Evolutionary conservation across 2,888 invertebrate genomes (phyloP).

Genomic region (Napeogenes inachia): DNA sequence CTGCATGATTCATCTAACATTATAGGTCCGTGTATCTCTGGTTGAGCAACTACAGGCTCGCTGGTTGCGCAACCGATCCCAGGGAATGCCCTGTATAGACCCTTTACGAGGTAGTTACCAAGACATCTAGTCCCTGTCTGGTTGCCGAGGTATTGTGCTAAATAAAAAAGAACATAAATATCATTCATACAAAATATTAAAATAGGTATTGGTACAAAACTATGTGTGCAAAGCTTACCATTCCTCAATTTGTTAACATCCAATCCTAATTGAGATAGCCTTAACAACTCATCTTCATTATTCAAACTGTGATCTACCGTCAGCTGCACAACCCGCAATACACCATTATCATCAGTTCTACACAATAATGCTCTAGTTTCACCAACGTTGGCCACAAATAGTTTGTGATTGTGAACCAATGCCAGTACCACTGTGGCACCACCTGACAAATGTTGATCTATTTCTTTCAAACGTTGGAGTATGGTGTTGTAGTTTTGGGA

Average conservation of each 20-base stretch:
- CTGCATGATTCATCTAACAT: constrained; percentile 86
- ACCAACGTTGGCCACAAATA: constrained; percentile 90
- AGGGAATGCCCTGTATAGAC: constrained; percentile 89
- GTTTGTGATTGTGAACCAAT: constrained; percentile 83
- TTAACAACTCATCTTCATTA: constrained; percentile 89
- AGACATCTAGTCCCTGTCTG: constrained; percentile 90
- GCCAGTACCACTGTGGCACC: constrained; percentile 91
- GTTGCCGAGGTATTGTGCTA: constrained; percentile 85
- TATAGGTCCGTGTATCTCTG: constrained; percentile 90
- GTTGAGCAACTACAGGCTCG: constrained; percentile 90
- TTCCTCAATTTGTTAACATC: constrained; percentile 82
- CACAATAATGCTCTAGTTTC: constrained; percentile 88
- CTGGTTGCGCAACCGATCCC: constrained; percentile 81
- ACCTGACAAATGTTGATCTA: constrained; percentile 87
- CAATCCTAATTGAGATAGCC: constrained; percentile 86
- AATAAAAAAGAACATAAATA: neutral
- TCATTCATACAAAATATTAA: too few relatives aligned
- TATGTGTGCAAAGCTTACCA: constrained; percentile 53
- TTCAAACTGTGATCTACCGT: constrained; percentile 90
- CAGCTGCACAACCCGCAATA: constrained; percentile 85
- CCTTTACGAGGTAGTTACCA: constrained; percentile 92
- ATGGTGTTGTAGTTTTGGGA: constrained; percentile 71
- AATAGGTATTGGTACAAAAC: too few relatives aligned
- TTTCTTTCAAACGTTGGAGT: constrained; percentile 81
- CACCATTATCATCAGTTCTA: constrained; percentile 85